phyloP scores from a whole-genome alignment of 2,797 vertebrate species.

The Halcyon chelicuti region DNA sequence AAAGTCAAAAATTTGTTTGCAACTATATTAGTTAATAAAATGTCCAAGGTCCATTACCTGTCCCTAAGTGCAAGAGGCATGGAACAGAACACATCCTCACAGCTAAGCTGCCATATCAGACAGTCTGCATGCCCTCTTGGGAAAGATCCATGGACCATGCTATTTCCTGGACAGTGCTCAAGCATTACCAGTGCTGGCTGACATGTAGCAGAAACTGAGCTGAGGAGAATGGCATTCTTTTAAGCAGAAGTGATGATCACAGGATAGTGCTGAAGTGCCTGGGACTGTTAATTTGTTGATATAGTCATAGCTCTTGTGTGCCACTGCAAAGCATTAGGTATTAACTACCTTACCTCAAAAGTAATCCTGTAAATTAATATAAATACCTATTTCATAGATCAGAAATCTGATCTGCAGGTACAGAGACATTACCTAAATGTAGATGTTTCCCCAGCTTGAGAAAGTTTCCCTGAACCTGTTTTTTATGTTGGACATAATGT shows the following conservation, averaged over 20 bases:
- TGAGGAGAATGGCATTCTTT: not conserved
- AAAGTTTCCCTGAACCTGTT: not conserved
- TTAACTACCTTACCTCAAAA: not conserved
- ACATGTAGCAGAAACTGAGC: not conserved
- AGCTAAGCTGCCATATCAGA: not conserved
- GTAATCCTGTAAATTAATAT: not conserved
- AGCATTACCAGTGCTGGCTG: not conserved
- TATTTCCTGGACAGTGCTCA: not conserved
- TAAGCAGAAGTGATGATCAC: not conserved
- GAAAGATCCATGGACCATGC: not conserved
- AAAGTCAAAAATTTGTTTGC: not conserved
- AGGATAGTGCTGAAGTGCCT: not conserved
- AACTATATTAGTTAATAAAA: not conserved
- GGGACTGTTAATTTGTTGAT: not conserved
- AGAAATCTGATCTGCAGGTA: not conserved
- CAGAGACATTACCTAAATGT: not conserved
- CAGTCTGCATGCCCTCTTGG: not conserved
- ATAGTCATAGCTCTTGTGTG: accelerated
- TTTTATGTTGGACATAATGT: not conserved
- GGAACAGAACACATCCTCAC: not conserved
- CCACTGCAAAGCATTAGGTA: accelerated
- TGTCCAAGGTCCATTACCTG: not conserved
- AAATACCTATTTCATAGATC: not conserved
- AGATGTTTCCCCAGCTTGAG: not conserved
- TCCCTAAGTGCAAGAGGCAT: not conserved